Base-by-base conservation (phyloP, 2,888 invertebrate genomes). In the Ryuthela nishihirai region DNA sequence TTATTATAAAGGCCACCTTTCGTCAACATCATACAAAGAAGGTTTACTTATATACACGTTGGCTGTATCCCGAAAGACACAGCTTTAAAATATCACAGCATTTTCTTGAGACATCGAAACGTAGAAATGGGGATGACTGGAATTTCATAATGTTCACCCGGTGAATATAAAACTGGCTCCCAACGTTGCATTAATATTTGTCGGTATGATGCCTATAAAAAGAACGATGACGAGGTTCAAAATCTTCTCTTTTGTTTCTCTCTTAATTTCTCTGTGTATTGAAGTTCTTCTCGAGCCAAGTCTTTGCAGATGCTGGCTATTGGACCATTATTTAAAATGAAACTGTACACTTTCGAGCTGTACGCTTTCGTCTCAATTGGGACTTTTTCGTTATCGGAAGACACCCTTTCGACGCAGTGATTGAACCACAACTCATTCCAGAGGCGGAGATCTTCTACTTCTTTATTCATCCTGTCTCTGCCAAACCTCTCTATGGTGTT, bases 371-470 rank as follows among this genome's bases (percentile, higher is more conserved):
- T 43, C n/a, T 43, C 42, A 20, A 21, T 9, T 4, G 42, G 32
- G 32, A 43, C 17, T 12, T 43, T 26, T 24, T 43, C 42, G 6
- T 43, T 43, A 18, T 4, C n/a, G 18, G 12, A 6, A 18, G 42
- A 18, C 29, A 47, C 38, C 12, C 38, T 25, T 12, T 40, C 41
- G 2, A 45, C 45, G 32, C 60, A 59, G 23, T 39, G 43, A 3
- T 45, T 40, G 40, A 43, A 47, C 34, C 54, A 60, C 1, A 50
- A 20, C 6, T 46, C 12, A 18, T 41, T 64, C 44, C 48, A 52
- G n/a, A 40, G 15, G 25, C 45, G 34, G n/a, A 49, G 24, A 29
- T 64, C 60, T 2, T 45, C 43, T 9, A 66, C 64, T 56, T 64
- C 65, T 21, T 44, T 44, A 23, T 25, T 49, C 65, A 65, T 65